phyloP scores from a whole-genome alignment of 2,797 vertebrate species.

The Cossypha heuglini region DNA sequence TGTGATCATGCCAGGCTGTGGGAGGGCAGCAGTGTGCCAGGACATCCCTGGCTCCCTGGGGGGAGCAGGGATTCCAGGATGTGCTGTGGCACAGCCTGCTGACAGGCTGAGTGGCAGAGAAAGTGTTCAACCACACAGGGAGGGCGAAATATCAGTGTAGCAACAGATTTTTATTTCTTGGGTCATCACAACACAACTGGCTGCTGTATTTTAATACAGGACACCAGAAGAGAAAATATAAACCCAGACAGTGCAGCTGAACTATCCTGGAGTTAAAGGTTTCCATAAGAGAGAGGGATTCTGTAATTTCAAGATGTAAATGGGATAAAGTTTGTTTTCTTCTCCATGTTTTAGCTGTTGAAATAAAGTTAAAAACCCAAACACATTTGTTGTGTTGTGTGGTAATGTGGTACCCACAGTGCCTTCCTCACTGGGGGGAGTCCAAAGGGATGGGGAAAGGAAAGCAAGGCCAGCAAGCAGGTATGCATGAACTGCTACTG shows the following conservation, averaged over 20 bases:
- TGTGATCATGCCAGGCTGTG: fast-evolving
- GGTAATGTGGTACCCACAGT: not conserved
- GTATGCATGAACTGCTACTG: fast-evolving
- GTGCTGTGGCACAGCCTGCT: not conserved
- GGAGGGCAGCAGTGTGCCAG: not conserved
- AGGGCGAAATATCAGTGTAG: fast-evolving
- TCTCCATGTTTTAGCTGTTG: conserved; percentile 73
- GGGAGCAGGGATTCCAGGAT: not conserved
- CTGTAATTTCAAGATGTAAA: not conserved
- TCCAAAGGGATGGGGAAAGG: not conserved
- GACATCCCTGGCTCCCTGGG: not conserved
- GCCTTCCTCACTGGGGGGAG: not conserved
- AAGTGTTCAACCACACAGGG: not conserved
- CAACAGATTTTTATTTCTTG: not conserved
- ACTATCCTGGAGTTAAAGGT: not conserved
- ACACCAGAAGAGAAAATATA: not conserved
- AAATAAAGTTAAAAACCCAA: conserved; percentile 1
- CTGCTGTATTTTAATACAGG: not conserved
- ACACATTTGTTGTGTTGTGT: not conserved
- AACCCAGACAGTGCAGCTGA: not conserved
- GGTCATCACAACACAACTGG: not conserved
- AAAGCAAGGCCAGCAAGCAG: not conserved
- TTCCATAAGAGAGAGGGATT: not conserved
- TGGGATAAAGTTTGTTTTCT: conserved; percentile 68
- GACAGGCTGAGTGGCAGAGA: not conserved